Base-by-base conservation (phyloP, 2,888 invertebrate species). In the Drosophila nigricruria region DNA sequence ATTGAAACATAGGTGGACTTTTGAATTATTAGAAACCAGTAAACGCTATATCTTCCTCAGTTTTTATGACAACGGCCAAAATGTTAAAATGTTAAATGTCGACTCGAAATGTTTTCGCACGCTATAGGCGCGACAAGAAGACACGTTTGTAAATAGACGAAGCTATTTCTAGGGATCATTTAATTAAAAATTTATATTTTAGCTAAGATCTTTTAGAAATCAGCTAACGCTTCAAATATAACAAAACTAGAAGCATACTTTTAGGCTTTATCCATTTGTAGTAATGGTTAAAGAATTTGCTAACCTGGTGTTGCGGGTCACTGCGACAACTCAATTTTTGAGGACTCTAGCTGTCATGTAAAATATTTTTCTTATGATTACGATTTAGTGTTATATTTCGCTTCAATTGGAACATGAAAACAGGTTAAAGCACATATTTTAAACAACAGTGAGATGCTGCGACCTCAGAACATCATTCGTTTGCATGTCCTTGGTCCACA, bases 401-500 rank as follows among this genome's bases (percentile, higher is more conserved):
- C 5, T 18, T 18, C 2, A 42, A 12, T 18, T 12, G 12, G 5
- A 20, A 42, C 1, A 20, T 42, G 12, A 42, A 20, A 42, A 20
- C 18, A 23, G 23, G 9, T 43, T 42, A 12, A 43, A 16, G 34
- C 40, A 10, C 12, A 10, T 20, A 32, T 32, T 61, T 47, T 16
- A 18, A 76, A 64, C 40, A 70, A 52, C 20, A 56, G 25, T 50
- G 53, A 62, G 34, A 58, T 20, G 54, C 38, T 56, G 40, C 3
- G 5, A 57, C 5, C 40, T 16, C 14, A 25, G 9, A 12, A 38
- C 34, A 43, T 52, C 12, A 49, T 27, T 10, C 18, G 16, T 49
- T 27, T 23, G 9, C 3, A 49, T 34, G 32, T 1, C 23, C 14
- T 25, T 27, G 57, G 40, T n/a, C 42, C 9, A 10, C 36, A 70